Conservation (phyloP, 1,140 invertebrate species). For the Cheumatopsyche charites region DNA sequence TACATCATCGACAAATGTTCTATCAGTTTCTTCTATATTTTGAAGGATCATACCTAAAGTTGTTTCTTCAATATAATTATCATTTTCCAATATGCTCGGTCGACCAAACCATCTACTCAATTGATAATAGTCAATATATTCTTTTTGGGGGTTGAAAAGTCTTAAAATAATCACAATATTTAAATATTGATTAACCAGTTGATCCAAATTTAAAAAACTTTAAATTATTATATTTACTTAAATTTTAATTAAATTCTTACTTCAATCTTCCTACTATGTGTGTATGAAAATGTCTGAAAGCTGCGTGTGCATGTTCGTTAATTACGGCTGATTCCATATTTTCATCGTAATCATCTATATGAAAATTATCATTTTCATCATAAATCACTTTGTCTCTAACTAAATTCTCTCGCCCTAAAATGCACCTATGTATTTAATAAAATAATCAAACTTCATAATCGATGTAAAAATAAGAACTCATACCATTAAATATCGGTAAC, state of each 20-base stretch:
- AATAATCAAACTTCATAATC: not conserved
- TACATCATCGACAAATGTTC: slow-evolving; percentile 64
- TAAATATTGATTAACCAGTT: too few species aligned
- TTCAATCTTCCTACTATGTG: slow-evolving; percentile 78
- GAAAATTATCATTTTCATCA: slow-evolving; percentile 57
- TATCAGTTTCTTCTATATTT: slow-evolving; percentile 65
- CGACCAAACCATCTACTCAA: slow-evolving; percentile 80
- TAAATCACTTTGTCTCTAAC: slow-evolving; percentile 23
- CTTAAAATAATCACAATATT: slow-evolving; percentile 56
- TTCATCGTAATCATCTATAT: slow-evolving; percentile 73
- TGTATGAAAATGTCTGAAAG: slow-evolving; percentile 87
- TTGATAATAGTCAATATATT: slow-evolving; percentile 62
- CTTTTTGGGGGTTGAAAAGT: slow-evolving; percentile 50
- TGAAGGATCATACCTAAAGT: slow-evolving; percentile 72
- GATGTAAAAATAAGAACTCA: slow-evolving; percentile 43
- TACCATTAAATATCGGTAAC: slow-evolving; percentile 64
- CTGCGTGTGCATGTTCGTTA: slow-evolving; percentile 71
- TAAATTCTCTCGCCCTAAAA: slow-evolving; percentile 19
- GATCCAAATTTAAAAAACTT: not conserved
- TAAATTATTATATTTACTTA: not conserved
- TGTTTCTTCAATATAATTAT: slow-evolving; percentile 72
- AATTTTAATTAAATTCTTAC: slow-evolving; percentile 55
- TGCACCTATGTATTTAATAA: not conserved
- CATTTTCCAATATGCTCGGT: slow-evolving; percentile 70
- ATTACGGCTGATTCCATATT: slow-evolving; percentile 64